phyloP scores from a whole-genome alignment of 2,888 invertebrate species.

The Nesidiocoris tenuis region DNA sequence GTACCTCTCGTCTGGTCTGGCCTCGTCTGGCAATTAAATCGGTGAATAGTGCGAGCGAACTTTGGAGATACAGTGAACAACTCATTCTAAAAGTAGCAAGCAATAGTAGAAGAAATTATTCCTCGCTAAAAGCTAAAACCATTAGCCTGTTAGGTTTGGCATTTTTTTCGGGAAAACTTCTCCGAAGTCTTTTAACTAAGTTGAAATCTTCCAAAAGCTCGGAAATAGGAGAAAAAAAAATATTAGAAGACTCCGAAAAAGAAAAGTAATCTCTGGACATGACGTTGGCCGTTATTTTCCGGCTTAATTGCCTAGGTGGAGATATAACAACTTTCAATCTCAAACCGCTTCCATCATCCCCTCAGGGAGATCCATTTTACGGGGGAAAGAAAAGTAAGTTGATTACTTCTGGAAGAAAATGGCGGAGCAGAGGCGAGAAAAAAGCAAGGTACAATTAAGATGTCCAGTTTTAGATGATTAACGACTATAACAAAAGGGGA shows the following conservation, averaged over 20 bases:
- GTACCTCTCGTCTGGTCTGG: too few relatives aligned
- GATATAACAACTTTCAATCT: conserved; percentile 39
- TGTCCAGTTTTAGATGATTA: conserved; percentile 27
- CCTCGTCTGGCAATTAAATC: too few relatives aligned
- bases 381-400: conserved; percentile 27
- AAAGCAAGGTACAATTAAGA: conserved; percentile 35
- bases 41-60: too few relatives aligned
- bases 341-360: conserved; percentile 33
- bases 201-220: neutral
- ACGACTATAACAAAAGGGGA: conserved; percentile 9
- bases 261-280: conserved; percentile 27
- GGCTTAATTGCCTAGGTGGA: conserved; percentile 23
- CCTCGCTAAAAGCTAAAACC: too few relatives aligned
- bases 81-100: too few relatives aligned
- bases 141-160: too few relatives aligned
- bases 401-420: conserved; percentile 17
- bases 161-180: neutral
- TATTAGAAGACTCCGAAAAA: neutral
- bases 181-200: neutral
- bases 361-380: conserved; percentile 23
- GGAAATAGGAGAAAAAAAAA: neutral
- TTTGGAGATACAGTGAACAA: too few relatives aligned
- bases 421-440: conserved; percentile 5
- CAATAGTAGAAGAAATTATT: too few relatives aligned
- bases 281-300: conserved; percentile 20